Evolutionary conservation across 2,888 invertebrate genomes (phyloP), one percentile per base, ranked within the genome.

Genomic region (Patella pellucida): DNA sequence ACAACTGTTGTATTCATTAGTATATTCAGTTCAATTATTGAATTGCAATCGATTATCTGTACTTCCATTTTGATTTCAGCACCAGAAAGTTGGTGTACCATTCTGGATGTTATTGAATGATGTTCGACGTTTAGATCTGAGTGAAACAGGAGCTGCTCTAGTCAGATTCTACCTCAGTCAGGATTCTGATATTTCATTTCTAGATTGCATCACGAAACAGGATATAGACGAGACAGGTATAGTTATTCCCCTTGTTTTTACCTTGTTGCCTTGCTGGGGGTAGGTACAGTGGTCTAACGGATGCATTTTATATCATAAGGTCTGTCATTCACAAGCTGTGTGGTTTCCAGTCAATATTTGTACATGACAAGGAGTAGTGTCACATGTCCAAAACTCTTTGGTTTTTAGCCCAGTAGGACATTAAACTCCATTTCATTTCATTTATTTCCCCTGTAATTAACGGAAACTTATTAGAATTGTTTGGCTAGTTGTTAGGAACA

Each of bases 141-240:
- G 82, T 52, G 85, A 85, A 71, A 75, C 85, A 15, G 83, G 84
- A 16, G 82, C 77, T 70, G 81, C 85, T 2, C 78, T 86, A 27
- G 84, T 86, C 41, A 76, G 84, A 67, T 83, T 86, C 67, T 86
- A 81, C 74, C 81, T 86, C 19, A 82, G 84, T 31, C 84, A 86
- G 75, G 84, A 82, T 69, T 68, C 80, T 14, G 81, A 83, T 51
- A 79, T 81, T 23, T 81, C 81, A 62, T 86, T 79, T 78, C 76
- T 85, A 50, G 83, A 84, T 71, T 77, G 79, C 31, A 79, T 86
- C 67, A 79, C 83, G 19, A 74, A 80, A 19, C 78, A 83, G 52
- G 86, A 86, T 69, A 81, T 86, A 5, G 71, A 82, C 16, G 80
- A 72, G 31, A 86, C 86, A 74, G 80, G 85, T 84, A 75, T 56